Evolutionary conservation across 2,888 invertebrate species (phyloP).

Genomic region (Diadromus collaris): DNA sequence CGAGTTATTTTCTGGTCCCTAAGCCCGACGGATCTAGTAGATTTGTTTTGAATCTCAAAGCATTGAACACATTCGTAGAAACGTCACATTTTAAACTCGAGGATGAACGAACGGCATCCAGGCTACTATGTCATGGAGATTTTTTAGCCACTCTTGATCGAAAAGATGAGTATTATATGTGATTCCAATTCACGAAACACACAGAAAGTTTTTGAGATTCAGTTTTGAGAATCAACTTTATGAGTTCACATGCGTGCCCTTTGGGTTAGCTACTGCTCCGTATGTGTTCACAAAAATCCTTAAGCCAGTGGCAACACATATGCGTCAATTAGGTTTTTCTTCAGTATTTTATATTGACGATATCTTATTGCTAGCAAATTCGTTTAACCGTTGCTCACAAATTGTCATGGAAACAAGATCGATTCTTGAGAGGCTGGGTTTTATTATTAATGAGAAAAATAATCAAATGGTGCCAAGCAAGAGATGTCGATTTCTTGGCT

Average conservation of each 20-base stretch:
- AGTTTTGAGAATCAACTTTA: no score
- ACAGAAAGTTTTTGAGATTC: no score
- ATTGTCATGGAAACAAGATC: background rate
- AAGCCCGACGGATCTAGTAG: no score
- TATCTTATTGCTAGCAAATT: conserved; percentile 18
- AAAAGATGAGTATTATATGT: no score
- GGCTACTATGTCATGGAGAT: no score
- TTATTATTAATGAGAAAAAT: conserved; percentile 3
- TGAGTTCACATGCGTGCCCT: conserved; percentile 53
- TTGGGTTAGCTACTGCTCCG: conserved; percentile 65
- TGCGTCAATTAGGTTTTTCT: conserved; percentile 15
- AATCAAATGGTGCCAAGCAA: conserved; percentile 6
- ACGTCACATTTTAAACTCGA: no score
- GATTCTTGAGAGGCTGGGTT: background rate
- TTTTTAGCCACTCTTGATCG: no score
- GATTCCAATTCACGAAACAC: no score
- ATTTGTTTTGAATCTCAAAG: no score
- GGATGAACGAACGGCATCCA: no score
- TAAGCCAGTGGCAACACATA: conserved; percentile 31
- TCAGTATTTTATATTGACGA: conserved; percentile 41
- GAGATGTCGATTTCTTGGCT: conserved; percentile 19
- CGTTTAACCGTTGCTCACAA: background rate
- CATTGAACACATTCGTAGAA: no score
- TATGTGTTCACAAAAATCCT: conserved; percentile 67
- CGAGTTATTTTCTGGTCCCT: no score